Conservation (phyloP, 2,797 vertebrate species). For the Neosilurus mollespiculum region DNA sequence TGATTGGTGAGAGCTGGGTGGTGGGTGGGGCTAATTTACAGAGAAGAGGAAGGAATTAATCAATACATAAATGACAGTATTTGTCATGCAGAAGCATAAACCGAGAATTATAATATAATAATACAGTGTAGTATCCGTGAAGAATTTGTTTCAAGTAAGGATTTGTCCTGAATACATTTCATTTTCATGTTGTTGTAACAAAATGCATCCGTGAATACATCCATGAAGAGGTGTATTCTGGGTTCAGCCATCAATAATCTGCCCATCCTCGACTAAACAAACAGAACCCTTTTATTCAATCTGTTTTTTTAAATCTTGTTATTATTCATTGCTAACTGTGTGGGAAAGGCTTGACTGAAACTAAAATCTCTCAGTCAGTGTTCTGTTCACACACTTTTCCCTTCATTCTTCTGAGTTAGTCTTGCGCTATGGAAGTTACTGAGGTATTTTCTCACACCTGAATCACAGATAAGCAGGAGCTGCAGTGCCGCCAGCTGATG, state of each 20-base stretch:
- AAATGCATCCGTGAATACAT: background rate
- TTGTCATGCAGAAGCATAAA: background rate
- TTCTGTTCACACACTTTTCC: background rate
- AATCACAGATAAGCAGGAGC: conserved; percentile 81
- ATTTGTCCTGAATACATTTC: background rate
- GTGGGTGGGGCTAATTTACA: background rate
- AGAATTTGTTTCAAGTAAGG: background rate
- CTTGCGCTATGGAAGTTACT: background rate
- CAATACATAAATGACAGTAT: background rate
- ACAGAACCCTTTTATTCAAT: background rate
- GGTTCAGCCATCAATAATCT: background rate
- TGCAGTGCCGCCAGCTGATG: conserved; percentile 89
- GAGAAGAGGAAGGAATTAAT: background rate
- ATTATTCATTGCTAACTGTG: background rate
- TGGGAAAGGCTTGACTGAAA: background rate
- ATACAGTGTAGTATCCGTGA: background rate
- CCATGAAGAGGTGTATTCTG: background rate
- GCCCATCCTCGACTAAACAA: background rate
- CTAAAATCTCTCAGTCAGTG: background rate
- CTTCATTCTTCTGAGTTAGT: background rate
- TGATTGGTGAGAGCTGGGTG: background rate
- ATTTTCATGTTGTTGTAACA: background rate
- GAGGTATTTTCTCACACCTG: background rate
- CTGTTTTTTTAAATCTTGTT: background rate
- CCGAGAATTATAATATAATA: background rate